Base-by-base conservation (phyloP, 2,113 vertebrate genomes). In the Myiagra hebetior region DNA sequence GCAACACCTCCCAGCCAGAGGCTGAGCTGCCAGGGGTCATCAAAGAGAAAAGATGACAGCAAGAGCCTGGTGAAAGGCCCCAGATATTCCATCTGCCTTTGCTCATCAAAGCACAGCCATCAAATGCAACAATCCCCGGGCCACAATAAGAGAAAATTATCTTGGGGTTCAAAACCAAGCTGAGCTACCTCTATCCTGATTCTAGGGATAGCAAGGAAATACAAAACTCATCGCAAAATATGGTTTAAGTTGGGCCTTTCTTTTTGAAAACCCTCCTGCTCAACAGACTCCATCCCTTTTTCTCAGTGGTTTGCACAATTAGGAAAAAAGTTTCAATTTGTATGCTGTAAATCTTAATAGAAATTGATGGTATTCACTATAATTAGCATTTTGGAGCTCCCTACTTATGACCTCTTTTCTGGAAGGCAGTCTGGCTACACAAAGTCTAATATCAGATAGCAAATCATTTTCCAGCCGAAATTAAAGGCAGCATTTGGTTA, bases 321-420 rank as follows among this genome's bases (percentile, higher is more conserved):
- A 85, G 26, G 57, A 19, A 47, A 79, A 62, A 82, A 41, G 27
- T 56, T 81, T 80, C 64, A 62, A 77, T 76, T 52, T 79, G n/a
- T 52, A 55, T 55, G 79, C 18, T 62, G 4, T n/a, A 70, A 91
- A 31, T 92, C 70, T 72, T 70, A 75, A 60, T 22, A 77, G 63
- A 95, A 93, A 93, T 89, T 82, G 92, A 88, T 88, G 91, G 69
- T 78, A 70, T 35, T 68, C 41, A 44, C 16, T 95, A 42, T 76
- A 95, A 94, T 95, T 91, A 93, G 76, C 46, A 85, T 87, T 94
- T 95, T 59, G 59, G 39, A 83, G 60, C 64, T 91, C 68, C 28
- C 63, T 92, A 69, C 63, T 94, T 73, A 59, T 94, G 89, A 83
- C 82, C 68, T 83, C 81, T 74, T 95, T 94, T 97, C 83, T 93